Evolutionary conservation across 2,113 vertebrate genomes (phyloP), one percentile per base, ranked within the genome.

Genomic region (Ameiurus melas): DNA sequence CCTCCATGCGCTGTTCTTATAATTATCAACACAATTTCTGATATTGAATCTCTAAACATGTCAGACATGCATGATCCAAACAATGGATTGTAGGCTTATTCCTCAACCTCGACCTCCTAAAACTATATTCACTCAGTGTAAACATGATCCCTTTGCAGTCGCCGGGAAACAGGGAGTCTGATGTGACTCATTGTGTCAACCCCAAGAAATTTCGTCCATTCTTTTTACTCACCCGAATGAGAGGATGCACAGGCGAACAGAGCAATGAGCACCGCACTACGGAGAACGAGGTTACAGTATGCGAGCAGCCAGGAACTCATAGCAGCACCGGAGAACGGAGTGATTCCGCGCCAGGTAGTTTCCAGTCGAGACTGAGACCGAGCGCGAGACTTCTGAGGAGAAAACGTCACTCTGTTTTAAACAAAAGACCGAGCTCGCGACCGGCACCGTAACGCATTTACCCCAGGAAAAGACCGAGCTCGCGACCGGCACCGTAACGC

Each of bases 301-400:
- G 85, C 86, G 81, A 90, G 93, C 86, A 92, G 92, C 92, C 95
- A 94, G 94, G 95, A 93, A 94, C 93, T 95, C 95, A 96, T 95
- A 91, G 90, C 88, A 93, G 91, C 94, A 89, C 93, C 73, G 70
- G 87, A 68, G 25, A 92, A 84, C 90, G 81, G 89, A 88, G 78
- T 22, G 73, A 51, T 64, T 64, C 73, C 36, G 60, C 55, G 16
- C 85, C 84, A 85, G 84, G 84, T 73, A 86, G 57, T 43, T 78
- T 64, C 51, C 58, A 77, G 57, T 60, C 68, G 70, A 85, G 70
- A 73, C 55, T 70, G 22, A 16, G 30, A 75, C 51, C 70, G 30
- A 25, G 30, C 75, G 30, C 70, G 30, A 57, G 84, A 85, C 43
- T 85, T 71, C 36, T 84, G 39, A 9, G 57, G 60, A n/a, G 25